phyloP scores from a whole-genome alignment of 2,113 vertebrate genomes.

The Procapra przewalskii region DNA sequence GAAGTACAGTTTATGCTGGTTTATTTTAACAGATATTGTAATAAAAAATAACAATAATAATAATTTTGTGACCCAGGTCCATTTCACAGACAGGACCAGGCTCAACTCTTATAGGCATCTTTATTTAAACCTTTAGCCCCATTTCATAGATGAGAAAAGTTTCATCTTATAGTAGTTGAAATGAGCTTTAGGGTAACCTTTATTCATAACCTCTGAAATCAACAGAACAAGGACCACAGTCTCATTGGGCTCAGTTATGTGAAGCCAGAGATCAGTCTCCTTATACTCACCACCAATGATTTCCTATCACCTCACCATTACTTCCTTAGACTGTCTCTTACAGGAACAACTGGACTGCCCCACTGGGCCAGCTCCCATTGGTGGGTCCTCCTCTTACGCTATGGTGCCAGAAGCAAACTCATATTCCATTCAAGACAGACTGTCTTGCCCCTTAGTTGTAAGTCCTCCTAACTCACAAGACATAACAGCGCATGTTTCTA shows the following conservation, averaged over 20 bases:
- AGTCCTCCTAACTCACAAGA: not conserved
- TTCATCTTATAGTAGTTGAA: not conserved
- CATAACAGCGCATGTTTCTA: not conserved
- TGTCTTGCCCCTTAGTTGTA: not conserved
- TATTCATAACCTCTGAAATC: not conserved
- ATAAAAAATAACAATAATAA: not conserved
- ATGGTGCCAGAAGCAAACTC: not conserved
- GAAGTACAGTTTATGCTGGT: not conserved
- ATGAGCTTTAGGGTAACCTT: not conserved
- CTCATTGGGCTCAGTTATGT: not conserved
- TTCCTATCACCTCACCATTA: not conserved
- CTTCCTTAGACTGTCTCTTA: not conserved
- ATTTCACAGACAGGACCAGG: not conserved
- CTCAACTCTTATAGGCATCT: not conserved
- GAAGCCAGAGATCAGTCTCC: not conserved
- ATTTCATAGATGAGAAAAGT: not conserved
- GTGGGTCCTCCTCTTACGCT: not conserved
- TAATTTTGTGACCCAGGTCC: not conserved
- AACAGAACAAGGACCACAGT: not conserved
- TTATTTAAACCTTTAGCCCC: not conserved
- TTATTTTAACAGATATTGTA: not conserved
- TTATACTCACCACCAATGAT: not conserved
- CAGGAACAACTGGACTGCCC: not conserved
- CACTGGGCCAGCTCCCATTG: not conserved
- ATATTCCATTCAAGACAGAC: not conserved